Evolutionary conservation across 2,797 vertebrate species (phyloP), one percentile per base, ranked within the genome.

Genomic region (Ibycter americanus): DNA sequence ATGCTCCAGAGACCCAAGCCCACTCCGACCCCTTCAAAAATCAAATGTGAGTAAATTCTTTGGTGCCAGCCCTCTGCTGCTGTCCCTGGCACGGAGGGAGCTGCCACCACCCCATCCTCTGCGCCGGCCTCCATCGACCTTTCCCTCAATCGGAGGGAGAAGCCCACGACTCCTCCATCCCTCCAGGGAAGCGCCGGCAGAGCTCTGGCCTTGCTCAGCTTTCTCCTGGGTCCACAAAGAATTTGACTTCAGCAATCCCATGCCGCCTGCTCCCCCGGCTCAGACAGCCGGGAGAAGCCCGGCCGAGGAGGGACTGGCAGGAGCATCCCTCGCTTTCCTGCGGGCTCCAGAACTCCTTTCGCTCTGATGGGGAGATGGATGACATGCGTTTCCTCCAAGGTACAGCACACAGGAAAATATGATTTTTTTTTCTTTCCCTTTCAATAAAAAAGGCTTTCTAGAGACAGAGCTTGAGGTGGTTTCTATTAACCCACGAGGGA

Each of bases 121-220:
- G 59, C 2, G 34, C 27, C 1, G 0, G 3, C 22, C 34, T 38
- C 79, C 52, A 54, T 36, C 56, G 6, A 11, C 55, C 38, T 14
- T 31, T 27, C 56, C 46, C 49, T 46, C 44, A 1, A 4, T 0
- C n/a, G 12, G 47, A 51, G 29, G 12, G 62, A 34, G 40, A n/a
- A 84, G 49, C 15, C 51, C 1, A 3, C 2, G 6, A 21, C 27
- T 32, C 36, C 38, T 63, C 49, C 36, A 22, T 9, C 31, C 61
- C 34, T 20, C 34, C 1, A 0, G 19, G 38, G 9, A 68, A 47
- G 66, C 0, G 0, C 44, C 4, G 14, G 21, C 67, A 44, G 56
- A 65, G 58, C 58, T 65, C 63, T 55, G 38, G 38, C 55, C 56
- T 67, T 5, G 27, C 31, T 66, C 23, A 17, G 1, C 27, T 47